A percentile compares a stretch with the other conserved stretches of the same genome.
phyloP scores from a whole-genome alignment of 2,888 invertebrate species.

The Watsonalla cultraria region DNA sequence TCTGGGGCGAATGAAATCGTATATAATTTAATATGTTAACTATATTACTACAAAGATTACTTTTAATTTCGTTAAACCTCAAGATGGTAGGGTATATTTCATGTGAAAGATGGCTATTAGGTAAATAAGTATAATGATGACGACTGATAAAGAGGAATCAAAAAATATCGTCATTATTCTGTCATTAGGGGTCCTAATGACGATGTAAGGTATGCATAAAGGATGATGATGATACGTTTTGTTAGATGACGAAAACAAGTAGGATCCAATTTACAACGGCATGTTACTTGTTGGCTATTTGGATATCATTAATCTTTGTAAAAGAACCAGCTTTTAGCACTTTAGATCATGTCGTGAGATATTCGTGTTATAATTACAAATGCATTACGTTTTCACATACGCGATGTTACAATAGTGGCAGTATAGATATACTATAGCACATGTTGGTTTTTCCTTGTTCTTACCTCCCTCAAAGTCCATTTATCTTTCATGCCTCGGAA shows the following conservation, averaged over 20 bases:
- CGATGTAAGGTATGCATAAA: too few species aligned
- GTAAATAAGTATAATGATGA: too few species aligned
- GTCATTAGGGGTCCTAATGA: too few species aligned
- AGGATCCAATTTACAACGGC: slow-evolving; percentile 17
- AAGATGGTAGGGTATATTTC: too few species aligned
- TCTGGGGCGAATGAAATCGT: slow-evolving; percentile 57
- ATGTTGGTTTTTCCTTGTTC: slow-evolving; percentile 8
- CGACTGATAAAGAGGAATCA: too few species aligned
- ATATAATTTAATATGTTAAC: slow-evolving; percentile 24
- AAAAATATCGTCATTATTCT: too few species aligned
- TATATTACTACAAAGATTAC: slow-evolving; percentile 22
- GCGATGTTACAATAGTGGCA: background rate
- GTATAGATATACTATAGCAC: background rate
- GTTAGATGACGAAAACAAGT: slow-evolving; percentile 9
- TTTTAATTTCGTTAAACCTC: slow-evolving; percentile 3
- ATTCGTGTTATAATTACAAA: slow-evolving; percentile 5
- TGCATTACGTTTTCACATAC: slow-evolving; percentile 3
- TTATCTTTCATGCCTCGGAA: slow-evolving; percentile 71
- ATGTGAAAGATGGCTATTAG: too few species aligned
- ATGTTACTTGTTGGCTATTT: slow-evolving; percentile 32
- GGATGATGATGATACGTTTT: slow-evolving; percentile 8
- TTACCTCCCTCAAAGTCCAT: slow-evolving; percentile 77
- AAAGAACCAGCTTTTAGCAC: slow-evolving; percentile 16
- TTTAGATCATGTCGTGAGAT: slow-evolving; percentile 17
- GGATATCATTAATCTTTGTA: slow-evolving; percentile 28